A percentile compares a stretch with the other conserved stretches of the same genome.
Evolutionary conservation across 2,113 vertebrate species (phyloP).

Genomic region (Ramphastos sulfuratus): DNA sequence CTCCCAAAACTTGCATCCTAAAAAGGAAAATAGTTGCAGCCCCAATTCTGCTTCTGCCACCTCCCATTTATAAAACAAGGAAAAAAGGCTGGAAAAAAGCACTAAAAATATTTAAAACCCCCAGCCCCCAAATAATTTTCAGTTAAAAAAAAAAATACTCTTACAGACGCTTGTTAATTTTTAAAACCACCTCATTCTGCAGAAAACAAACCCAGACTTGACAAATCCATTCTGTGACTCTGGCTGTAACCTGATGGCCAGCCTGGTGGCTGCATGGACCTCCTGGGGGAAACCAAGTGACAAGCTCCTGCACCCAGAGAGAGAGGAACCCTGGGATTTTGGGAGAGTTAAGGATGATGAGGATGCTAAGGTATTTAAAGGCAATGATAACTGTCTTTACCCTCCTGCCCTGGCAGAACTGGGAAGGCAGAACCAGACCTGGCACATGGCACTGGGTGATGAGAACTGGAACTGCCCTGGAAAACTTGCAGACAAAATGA

Average conservation of each 20-base stretch:
- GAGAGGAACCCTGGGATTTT: background rate
- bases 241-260: background rate
- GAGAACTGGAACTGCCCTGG: background rate
- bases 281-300: rapidly evolving
- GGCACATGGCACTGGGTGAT: rapidly evolving
- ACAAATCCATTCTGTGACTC: background rate
- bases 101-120: conserved; percentile 39
- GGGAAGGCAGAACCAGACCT: rapidly evolving
- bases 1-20: background rate
- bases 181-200: background rate
- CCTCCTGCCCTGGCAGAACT: rapidly evolving
- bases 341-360: background rate
- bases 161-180: conserved; percentile 39
- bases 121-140: conserved; percentile 42
- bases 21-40: background rate
- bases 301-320: background rate
- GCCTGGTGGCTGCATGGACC: rapidly evolving
- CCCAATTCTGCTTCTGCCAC: background rate
- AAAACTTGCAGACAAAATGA: background rate
- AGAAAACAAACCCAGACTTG: background rate
- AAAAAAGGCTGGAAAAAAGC: background rate
- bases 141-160: background rate
- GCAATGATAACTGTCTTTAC: background rate
- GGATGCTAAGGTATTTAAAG: background rate
- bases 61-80: background rate